Evolutionary conservation across 2,888 invertebrate species (phyloP), one percentile per base, ranked within the genome.

Genomic region (Trisateles emortualis): DNA sequence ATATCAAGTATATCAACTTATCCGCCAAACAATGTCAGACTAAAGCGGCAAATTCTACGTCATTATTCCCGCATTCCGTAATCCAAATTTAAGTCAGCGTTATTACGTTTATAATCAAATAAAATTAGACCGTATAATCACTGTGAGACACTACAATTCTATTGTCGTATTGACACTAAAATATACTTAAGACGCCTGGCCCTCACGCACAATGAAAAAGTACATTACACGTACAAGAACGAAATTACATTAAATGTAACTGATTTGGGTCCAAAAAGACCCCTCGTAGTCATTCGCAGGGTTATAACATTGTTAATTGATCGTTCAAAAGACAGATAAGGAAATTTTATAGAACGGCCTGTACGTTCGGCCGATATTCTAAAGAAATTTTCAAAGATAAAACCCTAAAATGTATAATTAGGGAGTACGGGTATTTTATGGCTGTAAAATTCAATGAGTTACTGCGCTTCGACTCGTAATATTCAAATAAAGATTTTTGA

Each of bases 251-350:
- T 52, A 66, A 66, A 66, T 54, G 58, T 62, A 52, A 54, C 52
- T 48, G 53, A 71, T 59, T 56, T 47, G 56, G 72, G 71, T 55
- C 55, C 47, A 49, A 56, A 49, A 45, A 38, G 11, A 57, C 45
- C 57, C 53, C 47, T 62, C 54, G 44, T 32, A 63, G 39, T 51
- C 72, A 61, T 66, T 67, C 62, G 68, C 40, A 59, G 57, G 70
- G 70, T 67, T 70, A 67, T 66, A 56, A 57, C 71, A 55, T 63
- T 33, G 54, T 67, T 68, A 68, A 70, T 70, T 70, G 71, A 70
- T 67, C 68, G 59, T 70, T 59, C 62, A 52, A 62, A 55, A 50
- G 53, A 43, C 49, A 47, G 63, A 62, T 68, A 66, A 59, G 58
- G n/a, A 66, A 33, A 62, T 68, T 65, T 65, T 59, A 64, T 65